Evolutionary conservation across 1,140 invertebrate genomes (phyloP).

Genomic region (Anastatus disparis): DNA sequence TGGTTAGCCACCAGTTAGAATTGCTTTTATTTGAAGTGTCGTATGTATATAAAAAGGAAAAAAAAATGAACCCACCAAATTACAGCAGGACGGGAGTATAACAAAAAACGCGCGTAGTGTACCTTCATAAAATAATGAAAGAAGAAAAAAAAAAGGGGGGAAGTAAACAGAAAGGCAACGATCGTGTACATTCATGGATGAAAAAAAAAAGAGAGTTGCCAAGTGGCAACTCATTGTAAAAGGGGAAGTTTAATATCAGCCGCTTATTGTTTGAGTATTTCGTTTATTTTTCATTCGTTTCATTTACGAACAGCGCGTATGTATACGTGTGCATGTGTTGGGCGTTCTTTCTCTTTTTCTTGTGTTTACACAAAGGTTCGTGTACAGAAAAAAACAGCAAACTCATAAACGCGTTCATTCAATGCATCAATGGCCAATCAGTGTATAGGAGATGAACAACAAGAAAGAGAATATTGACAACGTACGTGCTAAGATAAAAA

Average conservation of each 20-base stretch:
- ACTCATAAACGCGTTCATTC: conserved; percentile 18
- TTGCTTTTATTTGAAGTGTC: no score
- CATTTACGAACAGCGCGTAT: not conserved
- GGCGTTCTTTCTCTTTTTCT: not conserved
- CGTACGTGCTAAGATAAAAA: not conserved
- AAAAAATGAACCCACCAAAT: no score
- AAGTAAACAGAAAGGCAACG: no score
- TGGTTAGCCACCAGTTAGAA: no score
- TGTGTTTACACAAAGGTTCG: not conserved
- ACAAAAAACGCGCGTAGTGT: no score
- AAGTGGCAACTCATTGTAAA: conserved; percentile 21
- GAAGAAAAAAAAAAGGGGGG: no score
- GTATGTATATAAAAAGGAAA: no score
- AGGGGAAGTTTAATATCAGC: conserved; percentile 29
- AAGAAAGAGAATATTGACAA: not conserved
- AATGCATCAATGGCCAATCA: conserved; percentile 39
- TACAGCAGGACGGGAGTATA: no score
- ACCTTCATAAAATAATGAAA: no score
- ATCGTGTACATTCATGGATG: no score
- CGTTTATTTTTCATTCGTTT: conserved; percentile 31
- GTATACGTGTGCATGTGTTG: no score
- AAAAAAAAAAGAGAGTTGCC: conserved; percentile 1
- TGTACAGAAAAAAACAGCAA: not conserved
- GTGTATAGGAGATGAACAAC: conserved; percentile 1
- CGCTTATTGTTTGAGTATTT: conserved; percentile 27